Conservation (phyloP, 2,113 vertebrate genomes). For the Corynorhinus townsendii region DNA sequence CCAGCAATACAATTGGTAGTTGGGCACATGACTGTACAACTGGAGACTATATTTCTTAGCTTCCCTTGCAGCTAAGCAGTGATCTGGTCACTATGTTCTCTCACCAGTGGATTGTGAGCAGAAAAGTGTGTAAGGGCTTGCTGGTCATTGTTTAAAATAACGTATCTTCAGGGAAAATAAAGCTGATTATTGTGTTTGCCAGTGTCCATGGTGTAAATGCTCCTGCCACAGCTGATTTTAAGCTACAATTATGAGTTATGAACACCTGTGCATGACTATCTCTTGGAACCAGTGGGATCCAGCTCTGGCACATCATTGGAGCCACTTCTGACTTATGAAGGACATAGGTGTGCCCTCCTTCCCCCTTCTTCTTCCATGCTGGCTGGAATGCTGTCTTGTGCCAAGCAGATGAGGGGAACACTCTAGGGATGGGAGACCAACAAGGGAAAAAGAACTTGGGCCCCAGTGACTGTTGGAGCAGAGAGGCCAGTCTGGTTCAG, state of each 20-base stretch:
- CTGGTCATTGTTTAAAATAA: neutral
- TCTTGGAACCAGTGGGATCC: neutral
- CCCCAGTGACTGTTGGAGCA: neutral
- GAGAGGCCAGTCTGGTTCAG: neutral
- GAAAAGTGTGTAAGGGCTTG: neutral
- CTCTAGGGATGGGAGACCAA: neutral
- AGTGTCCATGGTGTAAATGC: neutral
- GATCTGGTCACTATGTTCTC: neutral
- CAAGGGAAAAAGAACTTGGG: neutral
- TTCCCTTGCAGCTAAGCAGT: neutral
- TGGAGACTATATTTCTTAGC: conserved; percentile 2
- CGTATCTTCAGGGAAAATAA: neutral
- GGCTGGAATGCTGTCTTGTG: neutral
- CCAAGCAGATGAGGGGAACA: neutral
- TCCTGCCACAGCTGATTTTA: neutral
- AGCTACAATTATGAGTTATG: neutral
- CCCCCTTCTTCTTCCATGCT: neutral
- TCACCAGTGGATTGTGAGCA: neutral
- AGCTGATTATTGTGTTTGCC: neutral
- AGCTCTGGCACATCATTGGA: neutral
- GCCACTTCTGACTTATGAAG: neutral
- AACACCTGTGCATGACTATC: neutral
- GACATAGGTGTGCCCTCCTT: neutral
- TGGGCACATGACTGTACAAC: neutral
- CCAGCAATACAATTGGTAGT: neutral